Evolutionary conservation across 1,140 invertebrate genomes (phyloP).

Genomic region (Pemphigus obesinymphae): DNA sequence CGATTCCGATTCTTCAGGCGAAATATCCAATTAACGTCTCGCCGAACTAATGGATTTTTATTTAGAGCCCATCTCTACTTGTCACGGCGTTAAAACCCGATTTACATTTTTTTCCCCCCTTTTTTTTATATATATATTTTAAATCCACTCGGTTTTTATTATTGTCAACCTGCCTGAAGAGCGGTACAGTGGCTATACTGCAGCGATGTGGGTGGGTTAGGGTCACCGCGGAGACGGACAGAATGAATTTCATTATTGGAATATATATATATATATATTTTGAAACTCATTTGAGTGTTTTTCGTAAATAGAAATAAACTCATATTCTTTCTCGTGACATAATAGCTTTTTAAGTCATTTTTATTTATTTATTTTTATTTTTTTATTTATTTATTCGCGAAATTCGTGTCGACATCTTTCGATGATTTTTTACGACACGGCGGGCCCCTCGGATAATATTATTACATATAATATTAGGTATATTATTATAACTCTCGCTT

Average conservation of each 20-base stretch:
- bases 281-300: conserved; percentile 12
- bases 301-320: not conserved
- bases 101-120: conserved; percentile 32
- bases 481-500: no score
- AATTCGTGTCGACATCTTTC: not conserved
- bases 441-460: not conserved
- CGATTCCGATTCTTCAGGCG: conserved; percentile 39
- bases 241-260: conserved; percentile 21
- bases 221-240: not conserved
- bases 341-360: not conserved
- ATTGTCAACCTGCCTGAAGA: conserved; percentile 38
- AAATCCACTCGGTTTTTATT: conserved; percentile 40
- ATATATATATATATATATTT: no score
- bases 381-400: not conserved
- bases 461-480: no score
- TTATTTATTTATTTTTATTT: no score
- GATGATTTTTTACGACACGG: not conserved
- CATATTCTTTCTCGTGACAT: not conserved
- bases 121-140: conserved; percentile 16
- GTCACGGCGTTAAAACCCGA: conserved; percentile 38
- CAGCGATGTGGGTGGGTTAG: not conserved
- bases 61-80: conserved; percentile 26
- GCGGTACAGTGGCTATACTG: no score
- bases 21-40: conserved; percentile 42
- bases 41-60: conserved; percentile 40